phyloP scores from a whole-genome alignment of 92 coral and sea anemone species.

The Palythoa heliodiscus region DNA sequence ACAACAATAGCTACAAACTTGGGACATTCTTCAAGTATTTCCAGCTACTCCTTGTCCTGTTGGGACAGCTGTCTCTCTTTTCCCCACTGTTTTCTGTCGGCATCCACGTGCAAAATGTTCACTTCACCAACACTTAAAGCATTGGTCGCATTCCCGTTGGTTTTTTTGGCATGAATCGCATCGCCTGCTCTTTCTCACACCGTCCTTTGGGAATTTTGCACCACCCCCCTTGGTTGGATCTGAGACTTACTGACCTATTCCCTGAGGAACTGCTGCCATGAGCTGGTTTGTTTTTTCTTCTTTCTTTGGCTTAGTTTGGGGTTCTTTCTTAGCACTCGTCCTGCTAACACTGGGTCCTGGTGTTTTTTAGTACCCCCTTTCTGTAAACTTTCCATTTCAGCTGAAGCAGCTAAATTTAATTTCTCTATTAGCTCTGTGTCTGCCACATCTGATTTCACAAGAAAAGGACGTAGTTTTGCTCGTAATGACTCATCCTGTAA shows the following conservation, averaged over 20 bases:
- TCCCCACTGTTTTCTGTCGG: constrained; percentile 39
- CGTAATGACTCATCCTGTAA: constrained; percentile 54
- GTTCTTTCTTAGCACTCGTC: constrained; percentile 19
- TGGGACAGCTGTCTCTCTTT: constrained; percentile 63
- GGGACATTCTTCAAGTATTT: constrained; percentile 49
- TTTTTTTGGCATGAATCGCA: constrained; percentile 29
- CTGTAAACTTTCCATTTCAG: constrained; percentile 29
- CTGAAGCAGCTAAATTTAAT: constrained; percentile 44
- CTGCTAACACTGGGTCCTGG: background rate
- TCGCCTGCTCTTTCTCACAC: background rate
- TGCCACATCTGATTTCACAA: constrained; percentile 49
- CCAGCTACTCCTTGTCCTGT: constrained; percentile 74
- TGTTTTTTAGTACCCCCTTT: constrained; percentile 47
- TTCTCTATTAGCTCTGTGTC: constrained; percentile 49
- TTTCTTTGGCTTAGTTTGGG: background rate
- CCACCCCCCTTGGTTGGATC: background rate
- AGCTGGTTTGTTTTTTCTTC: constrained; percentile 38
- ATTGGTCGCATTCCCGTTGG: constrained; percentile 21
- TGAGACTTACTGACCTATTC: constrained; percentile 44
- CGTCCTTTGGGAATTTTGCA: background rate
- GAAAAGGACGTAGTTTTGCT: constrained; percentile 55
- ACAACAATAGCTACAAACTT: constrained; percentile 51
- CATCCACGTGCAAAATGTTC: constrained; percentile 23
- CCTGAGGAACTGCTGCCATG: constrained; percentile 42
- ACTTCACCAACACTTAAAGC: constrained; percentile 40